Evolutionary conservation across 2,888 invertebrate genomes (phyloP).

Genomic region (Hemistola chrysoprasaria): DNA sequence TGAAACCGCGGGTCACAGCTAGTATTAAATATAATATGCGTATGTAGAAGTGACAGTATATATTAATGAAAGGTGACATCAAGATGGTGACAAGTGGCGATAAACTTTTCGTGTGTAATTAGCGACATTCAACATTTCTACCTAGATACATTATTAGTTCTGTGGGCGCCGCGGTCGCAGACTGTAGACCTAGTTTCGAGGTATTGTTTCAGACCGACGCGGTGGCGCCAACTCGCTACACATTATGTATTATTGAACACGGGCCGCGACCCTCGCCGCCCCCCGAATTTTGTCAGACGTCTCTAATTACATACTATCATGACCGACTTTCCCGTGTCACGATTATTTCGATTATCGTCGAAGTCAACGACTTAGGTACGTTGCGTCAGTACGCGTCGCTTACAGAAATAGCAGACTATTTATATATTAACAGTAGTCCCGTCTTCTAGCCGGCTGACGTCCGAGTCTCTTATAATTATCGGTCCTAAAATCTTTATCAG

Average conservation of each 20-base stretch:
- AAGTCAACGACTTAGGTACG: constrained; percentile 50
- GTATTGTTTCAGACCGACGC: constrained; percentile 50
- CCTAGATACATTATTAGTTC: too few relatives aligned
- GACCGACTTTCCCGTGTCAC: constrained; percentile 67
- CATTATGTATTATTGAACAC: constrained; percentile 73
- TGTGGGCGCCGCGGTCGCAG: constrained; percentile 29
- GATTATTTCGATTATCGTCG: constrained; percentile 55
- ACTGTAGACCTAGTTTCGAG: constrained; percentile 54
- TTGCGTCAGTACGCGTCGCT: constrained; percentile 40
- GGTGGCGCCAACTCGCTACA: constrained; percentile 55
- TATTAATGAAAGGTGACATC: too few relatives aligned
- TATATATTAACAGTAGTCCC: constrained; percentile 28
- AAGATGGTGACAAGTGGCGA: too few relatives aligned
- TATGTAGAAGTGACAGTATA: too few relatives aligned
- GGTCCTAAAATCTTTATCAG: too few relatives aligned
- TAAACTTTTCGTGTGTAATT: too few relatives aligned
- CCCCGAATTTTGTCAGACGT: constrained; percentile 68
- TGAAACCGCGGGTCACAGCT: too few relatives aligned
- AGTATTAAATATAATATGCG: too few relatives aligned
- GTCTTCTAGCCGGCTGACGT: constrained; percentile 24
- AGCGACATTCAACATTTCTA: too few relatives aligned
- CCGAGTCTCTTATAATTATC: constrained; percentile 18
- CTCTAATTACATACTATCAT: constrained; percentile 71
- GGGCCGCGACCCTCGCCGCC: constrained; percentile 68
- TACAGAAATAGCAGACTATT: constrained; percentile 33